Evolutionary conservation across 2,888 invertebrate species (phyloP), one percentile per base, ranked within the genome.

Genomic region (Caenorhabditis macrosperma): DNA sequence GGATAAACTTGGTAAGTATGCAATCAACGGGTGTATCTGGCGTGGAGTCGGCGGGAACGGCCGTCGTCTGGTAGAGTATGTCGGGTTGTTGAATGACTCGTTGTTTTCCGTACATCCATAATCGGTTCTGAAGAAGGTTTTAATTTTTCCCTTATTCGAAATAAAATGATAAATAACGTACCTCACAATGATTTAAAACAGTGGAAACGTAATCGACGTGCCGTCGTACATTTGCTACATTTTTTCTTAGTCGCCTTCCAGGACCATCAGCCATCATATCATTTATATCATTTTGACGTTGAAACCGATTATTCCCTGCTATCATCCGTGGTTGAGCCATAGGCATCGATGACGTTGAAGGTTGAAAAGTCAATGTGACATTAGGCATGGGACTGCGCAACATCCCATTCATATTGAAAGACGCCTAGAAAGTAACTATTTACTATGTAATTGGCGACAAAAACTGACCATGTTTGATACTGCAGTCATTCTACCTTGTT

Each of bases 1-100:
- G 95, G 7, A 99, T 97, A 92, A 97, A 98, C 90, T 96, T 93
- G 10, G 93, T 92, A 4, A 96, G 95, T 3, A 93, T 96, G 85
- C 97, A 95, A 93, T 99, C 99, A 86, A 96, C 96, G 3, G 98
- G 96, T 92, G 96, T 96, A 91, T 98, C 95, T 60, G 95, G 93
- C 91, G 96, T 95, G 87, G 95, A 95, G n/a, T 95, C 94, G 2
- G 98, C 98, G 46, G 98, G 98, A 90, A 96, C 93, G 90, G 98
- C 92, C 91, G 68, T 75, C 22, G 75, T 92, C 87, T 88, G 95
- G 91, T 97, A 99, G 92, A 96, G 95, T 66, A 95, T 94, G 91
- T 99, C 98, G 1, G 98, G 97, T 91, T 98, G 97, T 41, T 97
- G 92, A 0, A 95, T 94, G 88, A 95, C 93, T 84, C 95, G 93